Conservation (phyloP, 2,888 invertebrate genomes). For the Nycteola revayana region DNA sequence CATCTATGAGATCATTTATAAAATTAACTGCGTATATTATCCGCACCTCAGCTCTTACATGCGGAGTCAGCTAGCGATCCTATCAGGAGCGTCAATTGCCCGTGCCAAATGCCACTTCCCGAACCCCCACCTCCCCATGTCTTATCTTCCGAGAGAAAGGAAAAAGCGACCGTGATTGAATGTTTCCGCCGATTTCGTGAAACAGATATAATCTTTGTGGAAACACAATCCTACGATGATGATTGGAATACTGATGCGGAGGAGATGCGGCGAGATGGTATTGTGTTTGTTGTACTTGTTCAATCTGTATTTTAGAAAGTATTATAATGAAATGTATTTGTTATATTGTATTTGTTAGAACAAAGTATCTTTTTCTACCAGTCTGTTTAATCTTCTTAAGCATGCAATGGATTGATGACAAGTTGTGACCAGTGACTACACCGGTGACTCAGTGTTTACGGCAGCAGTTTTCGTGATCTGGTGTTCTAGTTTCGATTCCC, state of each 20-base stretch:
- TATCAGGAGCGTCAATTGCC: conserved; percentile 82
- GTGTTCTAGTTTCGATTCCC: too few species aligned
- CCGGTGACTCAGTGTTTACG: too few species aligned
- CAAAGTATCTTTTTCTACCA: too few species aligned
- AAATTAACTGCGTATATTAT: conserved; percentile 2
- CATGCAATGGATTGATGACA: too few species aligned
- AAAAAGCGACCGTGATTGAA: conserved; percentile 70
- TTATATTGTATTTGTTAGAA: too few species aligned
- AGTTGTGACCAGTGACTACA: too few species aligned
- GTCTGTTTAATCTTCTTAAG: too few species aligned
- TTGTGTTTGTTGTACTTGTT: too few species aligned
- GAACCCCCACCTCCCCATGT: conserved; percentile 36
- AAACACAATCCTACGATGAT: conserved; percentile 41
- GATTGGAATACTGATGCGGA: conserved; percentile 28
- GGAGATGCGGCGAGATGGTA: conserved; percentile 7
- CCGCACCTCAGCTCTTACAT: conserved; percentile 38
- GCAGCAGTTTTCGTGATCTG: too few species aligned
- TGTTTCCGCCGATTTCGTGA: conserved; percentile 70
- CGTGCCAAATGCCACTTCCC: conserved; percentile 81
- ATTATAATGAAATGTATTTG: too few species aligned
- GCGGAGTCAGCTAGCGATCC: conserved; percentile 79
- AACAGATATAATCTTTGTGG: conserved; percentile 61
- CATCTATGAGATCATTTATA: not conserved
- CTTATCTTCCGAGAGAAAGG: conserved; percentile 55
- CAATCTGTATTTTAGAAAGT: too few species aligned